Evolutionary conservation across 2,113 vertebrate species (phyloP), one percentile per base, ranked within the genome.

Genomic region (Pterocles burchelli): DNA sequence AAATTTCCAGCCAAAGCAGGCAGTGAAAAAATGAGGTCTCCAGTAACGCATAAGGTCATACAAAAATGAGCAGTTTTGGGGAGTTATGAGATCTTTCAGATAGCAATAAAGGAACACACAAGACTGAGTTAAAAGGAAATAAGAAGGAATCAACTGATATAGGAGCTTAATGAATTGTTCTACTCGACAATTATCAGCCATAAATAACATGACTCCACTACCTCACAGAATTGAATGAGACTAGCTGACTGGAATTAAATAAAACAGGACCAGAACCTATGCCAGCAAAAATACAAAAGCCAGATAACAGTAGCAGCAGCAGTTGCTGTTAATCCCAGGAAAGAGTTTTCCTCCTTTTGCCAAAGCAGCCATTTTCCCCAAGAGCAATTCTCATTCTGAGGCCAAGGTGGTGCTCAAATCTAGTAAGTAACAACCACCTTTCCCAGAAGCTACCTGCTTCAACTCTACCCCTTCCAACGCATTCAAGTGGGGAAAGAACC

Each of bases 371-470:
- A 58, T 82, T 89, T 48, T 84, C 55, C 77, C 63, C 54, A 22
- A 46, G 22, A 92, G 94, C 86, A 92, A 61, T 97, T 94, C 95
- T 93, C 86, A 17, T 55, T 85, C 24, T 1, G 10, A 95, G 78
- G 90, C 84, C 95, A 96, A 93, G 87, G 77, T 93, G 95, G 92
- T 91, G 93, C 92, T 96, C 95, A 67, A 96, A 96, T 95, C 75
- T 68, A 86, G 68, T 10, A 12, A 80, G 73, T 79, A 29, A 52
- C 36, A 86, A 25, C 6, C n/a, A 70, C 75, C 77, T 73, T 80
- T n/a, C 20, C 5, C 6, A 19, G 36, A 19, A 63, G 9, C 28
- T 83, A 94, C 76, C 84, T 90, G 55, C 66, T 58, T 24, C 85
- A 38, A 2, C 48, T 17, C 83, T 31, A 18, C 10, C 49, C 61